Evolutionary conservation across 2,888 invertebrate species (phyloP), one percentile per base, ranked within the genome.

Genomic region (Liodrosophila aerea): DNA sequence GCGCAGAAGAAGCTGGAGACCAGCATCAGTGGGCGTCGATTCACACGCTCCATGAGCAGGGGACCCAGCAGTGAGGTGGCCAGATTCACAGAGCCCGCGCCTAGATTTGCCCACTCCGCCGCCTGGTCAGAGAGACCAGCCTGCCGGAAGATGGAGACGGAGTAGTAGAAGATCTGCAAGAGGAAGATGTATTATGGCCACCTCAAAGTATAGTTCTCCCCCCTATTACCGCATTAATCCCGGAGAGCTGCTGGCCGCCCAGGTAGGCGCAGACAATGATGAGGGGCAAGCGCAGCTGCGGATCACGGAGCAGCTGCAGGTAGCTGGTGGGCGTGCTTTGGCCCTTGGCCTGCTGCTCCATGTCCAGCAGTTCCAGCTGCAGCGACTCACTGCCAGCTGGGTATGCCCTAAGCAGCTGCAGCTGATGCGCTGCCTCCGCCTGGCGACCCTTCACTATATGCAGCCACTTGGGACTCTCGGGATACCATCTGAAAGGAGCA

Each of bases 381-480:
- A 95, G 88, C 0, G 91, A 76, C 34, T 90, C 90, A 0, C 91
- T 77, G 13, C 54, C 60, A 7, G 90, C 75, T 1, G 44, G 11
- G 46, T 64, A 81, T 49, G 93, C 93, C 13, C 95, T 92, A 30
- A 96, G 90, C 4, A 92, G 92, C 70, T 92, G 91, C 40, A 94
- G 88, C 88, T 92, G 95, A 93, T 84, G 54, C 85, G 89, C 88
- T 41, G 95, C 96, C 72, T 90, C 90, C 45, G 92, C 92, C 73
- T 93, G 93, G 68, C 95, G 90, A 41, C 92, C 92, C 82, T 91
- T 93, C 41, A 95, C 92, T 45, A 95, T 92, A 76, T 92, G 95
- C 58, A 97, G 91, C 91, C 95, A 97, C 88, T 96, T 96, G 1
- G 98, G 98, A 89, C 97, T 97, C 88, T 98, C 98, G 0, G 97